Evolutionary conservation across 2,797 vertebrate species (phyloP), one percentile per base, ranked within the genome.

Genomic region (Borostomias antarcticus): DNA sequence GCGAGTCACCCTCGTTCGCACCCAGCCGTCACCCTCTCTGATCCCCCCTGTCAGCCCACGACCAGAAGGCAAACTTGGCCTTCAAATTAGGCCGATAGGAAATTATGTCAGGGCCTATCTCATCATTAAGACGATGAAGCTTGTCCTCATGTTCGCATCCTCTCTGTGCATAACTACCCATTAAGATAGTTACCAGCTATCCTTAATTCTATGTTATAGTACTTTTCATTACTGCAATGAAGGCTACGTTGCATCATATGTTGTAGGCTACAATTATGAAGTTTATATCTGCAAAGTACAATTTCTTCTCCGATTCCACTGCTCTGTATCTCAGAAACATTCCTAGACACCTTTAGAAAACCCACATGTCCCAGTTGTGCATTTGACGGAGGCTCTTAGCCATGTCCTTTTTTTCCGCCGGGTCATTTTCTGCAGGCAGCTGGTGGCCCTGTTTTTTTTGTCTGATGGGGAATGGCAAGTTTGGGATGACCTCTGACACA

Each of bases 391-490:
- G 78, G 70, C 79, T 81, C 89, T 87, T 87, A 57, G 72, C 85
- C 77, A 76, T 86, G 91, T 80, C 79, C 82, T 81, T 91, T 91
- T 89, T 84, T 88, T 87, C 87, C 86, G 87, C 40, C 60, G 64
- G 56, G 74, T 73, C 69, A 75, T 71, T 59, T 58, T 82, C 89
- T 88, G 74, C 75, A 40, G 68, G 40, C 40, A 45, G 13, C 40
- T 45, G 40, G n/a, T 70, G 2, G 79, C 79, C 86, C 92, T 91
- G 91, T 92, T 89, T 88, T 85, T 86, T 90, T 91, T 86, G 86
- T 70, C 58, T 77, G 89, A 91, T 87, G 83, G 86, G 70, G 76
- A 83, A 89, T 87, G 86, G 86, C 82, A 85, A 85, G 85, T 92
- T 90, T 80, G 81, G 90, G 89, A 89, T 89, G 88, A 89, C 84